Evolutionary conservation across 2,888 invertebrate species (phyloP), one percentile per base, ranked within the genome.

Genomic region (Amphipoea lucens): DNA sequence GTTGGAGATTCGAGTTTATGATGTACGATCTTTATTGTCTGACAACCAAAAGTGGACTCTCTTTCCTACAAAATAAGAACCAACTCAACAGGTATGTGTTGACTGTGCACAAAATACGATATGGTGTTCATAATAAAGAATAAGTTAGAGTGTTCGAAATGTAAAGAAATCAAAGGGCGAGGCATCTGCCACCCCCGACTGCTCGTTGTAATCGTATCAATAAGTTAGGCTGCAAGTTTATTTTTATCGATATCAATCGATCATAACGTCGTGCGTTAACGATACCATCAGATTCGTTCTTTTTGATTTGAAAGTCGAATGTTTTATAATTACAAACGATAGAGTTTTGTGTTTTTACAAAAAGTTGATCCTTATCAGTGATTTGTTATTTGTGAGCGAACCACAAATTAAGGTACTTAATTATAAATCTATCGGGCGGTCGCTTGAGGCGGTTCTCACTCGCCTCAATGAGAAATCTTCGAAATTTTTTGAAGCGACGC

Each of bases 151-250:
- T 87, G 87, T 90, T 90, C 87, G 76, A 90, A 88, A 90, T 86
- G 79, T 85, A 86, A 85, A 89, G 91, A 90, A 92, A 90, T 89
- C 88, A 88, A 88, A 89, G 89, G 85, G 86, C 87, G 84, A 88
- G 89, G 92, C 95, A 95, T 94, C 94, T 95, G 94, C 93, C 92
- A 93, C 94, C 94, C 94, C 94, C 94, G 86, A 94, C 94, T 87
- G 95, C 88, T 95, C 83, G 81, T 86, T 88, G 90, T 91, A 92
- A 93, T 92, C 90, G 88, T 92, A 92, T 93, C 92, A 89, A 93
- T 93, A 94, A 92, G 91, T 94, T 90, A 81, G 81, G 76, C 84
- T 71, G 79, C 82, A 92, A 88, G 86, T 87, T 89, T 84, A 87
- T 90, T 89, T 92, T 89, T 90, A 91, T 92, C 90, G 90, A 89